Conservation (phyloP, 2,797 vertebrate genomes). For the Aldrovandia affinis region DNA sequence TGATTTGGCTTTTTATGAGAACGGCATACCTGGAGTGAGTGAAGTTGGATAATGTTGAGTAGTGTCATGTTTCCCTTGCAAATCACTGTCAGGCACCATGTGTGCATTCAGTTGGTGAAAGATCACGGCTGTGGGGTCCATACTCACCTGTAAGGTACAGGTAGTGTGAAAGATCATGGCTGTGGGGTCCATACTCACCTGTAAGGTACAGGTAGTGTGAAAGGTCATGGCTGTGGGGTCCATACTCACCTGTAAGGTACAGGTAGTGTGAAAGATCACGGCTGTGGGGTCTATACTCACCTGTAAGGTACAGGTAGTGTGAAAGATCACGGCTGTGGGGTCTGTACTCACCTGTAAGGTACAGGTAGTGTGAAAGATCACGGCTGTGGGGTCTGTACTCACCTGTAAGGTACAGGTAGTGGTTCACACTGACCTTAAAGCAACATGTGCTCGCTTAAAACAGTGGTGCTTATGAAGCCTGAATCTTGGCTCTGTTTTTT, state of each 20-base stretch:
- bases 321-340: neutral
- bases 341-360: neutral
- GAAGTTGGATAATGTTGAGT: neutral
- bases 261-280: neutral
- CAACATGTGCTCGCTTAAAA: neutral
- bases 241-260: neutral
- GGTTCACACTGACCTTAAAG: neutral
- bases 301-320: too few species aligned
- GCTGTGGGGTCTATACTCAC: neutral
- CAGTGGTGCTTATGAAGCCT: neutral
- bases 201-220: neutral
- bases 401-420: neutral
- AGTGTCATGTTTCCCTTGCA: neutral
- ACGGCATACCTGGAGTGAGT: neutral
- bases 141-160: neutral
- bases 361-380: neutral
- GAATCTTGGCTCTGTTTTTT: neutral
- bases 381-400: neutral
- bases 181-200: neutral
- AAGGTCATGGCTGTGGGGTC: too few species aligned
- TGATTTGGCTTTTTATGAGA: neutral
- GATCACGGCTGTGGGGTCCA: neutral
- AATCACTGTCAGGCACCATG: neutral
- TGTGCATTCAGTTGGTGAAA: neutral
- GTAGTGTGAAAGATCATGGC: too few species aligned